phyloP scores from a whole-genome alignment of 2,888 invertebrate genomes.

The Mimachlamys varia region DNA sequence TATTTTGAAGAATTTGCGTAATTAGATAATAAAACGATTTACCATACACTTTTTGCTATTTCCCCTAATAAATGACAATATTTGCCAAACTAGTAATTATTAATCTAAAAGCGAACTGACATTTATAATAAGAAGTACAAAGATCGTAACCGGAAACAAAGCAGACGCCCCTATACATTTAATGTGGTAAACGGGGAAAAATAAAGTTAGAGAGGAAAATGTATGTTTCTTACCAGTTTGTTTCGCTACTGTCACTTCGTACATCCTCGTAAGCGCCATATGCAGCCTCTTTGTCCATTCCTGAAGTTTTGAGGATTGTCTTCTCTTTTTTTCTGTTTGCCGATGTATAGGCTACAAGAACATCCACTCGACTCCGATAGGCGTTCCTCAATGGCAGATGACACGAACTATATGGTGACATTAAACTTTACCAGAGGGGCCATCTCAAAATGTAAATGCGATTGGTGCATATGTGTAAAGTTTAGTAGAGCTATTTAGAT shows the following conservation, averaged over 20 bases:
- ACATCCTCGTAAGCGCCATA: background rate
- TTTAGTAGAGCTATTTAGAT: background rate
- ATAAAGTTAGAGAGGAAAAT: background rate
- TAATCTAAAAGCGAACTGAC: no score
- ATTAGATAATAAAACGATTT: no score
- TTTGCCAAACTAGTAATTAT: no score
- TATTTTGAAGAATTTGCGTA: no score
- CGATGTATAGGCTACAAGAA: background rate
- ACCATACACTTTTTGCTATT: no score
- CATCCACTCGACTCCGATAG: background rate
- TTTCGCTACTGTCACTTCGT: background rate
- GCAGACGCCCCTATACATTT: background rate
- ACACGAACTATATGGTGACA: background rate
- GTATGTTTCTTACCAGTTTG: background rate
- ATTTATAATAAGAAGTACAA: no score
- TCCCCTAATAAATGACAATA: no score
- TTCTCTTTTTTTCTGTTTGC: background rate
- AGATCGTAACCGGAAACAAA: background rate
- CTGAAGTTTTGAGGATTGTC: background rate
- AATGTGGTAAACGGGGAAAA: background rate
- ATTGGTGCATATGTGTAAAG: background rate
- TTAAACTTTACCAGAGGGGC: slow-evolving; percentile 10
- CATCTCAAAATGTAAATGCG: slow-evolving; percentile 14
- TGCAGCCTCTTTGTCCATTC: background rate
- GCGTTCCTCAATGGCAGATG: slow-evolving; percentile 25